Conservation (phyloP, 1,140 invertebrate species). For the Octopus bimaculoides region DNA sequence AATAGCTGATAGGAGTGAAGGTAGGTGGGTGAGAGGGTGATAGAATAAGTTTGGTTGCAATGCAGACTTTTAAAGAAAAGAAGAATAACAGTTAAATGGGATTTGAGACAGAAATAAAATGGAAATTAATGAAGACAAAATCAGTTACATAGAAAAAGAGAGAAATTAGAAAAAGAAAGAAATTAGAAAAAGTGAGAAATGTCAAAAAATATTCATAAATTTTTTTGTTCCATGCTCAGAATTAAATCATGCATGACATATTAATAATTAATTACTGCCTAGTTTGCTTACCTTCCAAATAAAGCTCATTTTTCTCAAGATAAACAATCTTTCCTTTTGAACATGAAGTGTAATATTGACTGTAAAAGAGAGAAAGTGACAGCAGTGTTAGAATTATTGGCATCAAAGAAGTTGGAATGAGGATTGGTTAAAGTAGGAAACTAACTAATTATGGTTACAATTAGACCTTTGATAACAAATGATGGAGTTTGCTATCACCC, state of each 20-base stretch:
- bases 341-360: constrained; percentile 19
- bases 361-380: constrained; percentile 15
- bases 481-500: too few species aligned
- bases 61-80: background rate
- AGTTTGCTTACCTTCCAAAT: constrained; percentile 9
- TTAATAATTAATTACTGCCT: too few species aligned
- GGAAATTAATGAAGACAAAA: background rate
- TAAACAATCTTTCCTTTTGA: constrained; percentile 15
- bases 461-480: too few species aligned
- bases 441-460: too few species aligned
- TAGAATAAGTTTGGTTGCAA: too few species aligned
- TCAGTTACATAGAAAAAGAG: background rate
- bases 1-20: background rate
- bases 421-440: too few species aligned
- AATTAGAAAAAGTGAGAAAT: too few species aligned
- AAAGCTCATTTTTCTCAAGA: constrained; percentile 24
- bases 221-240: too few species aligned
- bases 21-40: background rate
- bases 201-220: too few species aligned
- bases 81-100: background rate
- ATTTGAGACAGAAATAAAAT: background rate
- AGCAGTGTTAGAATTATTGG: background rate
- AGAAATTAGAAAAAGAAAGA: too few species aligned
- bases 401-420: background rate
- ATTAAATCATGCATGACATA: too few species aligned